Conservation (phyloP, 2,888 invertebrate species). For the Acronicta psi region DNA sequence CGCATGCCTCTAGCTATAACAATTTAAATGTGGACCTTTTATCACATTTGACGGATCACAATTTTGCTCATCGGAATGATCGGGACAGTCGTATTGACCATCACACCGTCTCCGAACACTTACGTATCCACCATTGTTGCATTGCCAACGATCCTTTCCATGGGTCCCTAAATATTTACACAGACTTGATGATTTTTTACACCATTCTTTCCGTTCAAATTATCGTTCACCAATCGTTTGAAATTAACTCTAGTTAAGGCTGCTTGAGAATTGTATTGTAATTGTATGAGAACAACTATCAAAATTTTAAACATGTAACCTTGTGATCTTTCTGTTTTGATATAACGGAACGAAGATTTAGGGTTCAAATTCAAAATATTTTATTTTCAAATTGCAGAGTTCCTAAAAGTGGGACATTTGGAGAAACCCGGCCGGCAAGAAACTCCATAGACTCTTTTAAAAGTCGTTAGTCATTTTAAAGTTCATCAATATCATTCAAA, state of each 20-base stretch:
- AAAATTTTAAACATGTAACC: too few relatives aligned
- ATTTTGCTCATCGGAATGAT: conserved; percentile 89
- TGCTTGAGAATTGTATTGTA: too few relatives aligned
- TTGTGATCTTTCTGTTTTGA: too few relatives aligned
- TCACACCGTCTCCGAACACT: conserved; percentile 75
- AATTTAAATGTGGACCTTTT: conserved; percentile 50
- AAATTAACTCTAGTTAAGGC: too few relatives aligned
- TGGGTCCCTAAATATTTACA: conserved; percentile 47
- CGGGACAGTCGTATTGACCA: conserved; percentile 86
- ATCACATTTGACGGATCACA: conserved; percentile 69
- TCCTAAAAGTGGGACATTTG: too few relatives aligned
- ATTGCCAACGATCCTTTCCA: conserved; percentile 48
- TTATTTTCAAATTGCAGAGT: too few relatives aligned
- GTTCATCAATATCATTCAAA: not conserved
- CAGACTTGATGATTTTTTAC: conserved; percentile 15
- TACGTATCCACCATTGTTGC: conserved; percentile 78
- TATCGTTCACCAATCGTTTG: conserved; percentile 22
- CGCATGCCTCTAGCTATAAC: conserved; percentile 38
- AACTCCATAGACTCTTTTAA: too few relatives aligned
- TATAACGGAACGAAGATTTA: too few relatives aligned
- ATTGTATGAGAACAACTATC: too few relatives aligned
- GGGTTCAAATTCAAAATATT: too few relatives aligned
- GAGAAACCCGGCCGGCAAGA: too few relatives aligned
- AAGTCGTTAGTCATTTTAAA: too few relatives aligned
- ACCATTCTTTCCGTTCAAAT: conserved; percentile 2